Conservation (phyloP, 2,113 vertebrate species). For the Natator depressus region DNA sequence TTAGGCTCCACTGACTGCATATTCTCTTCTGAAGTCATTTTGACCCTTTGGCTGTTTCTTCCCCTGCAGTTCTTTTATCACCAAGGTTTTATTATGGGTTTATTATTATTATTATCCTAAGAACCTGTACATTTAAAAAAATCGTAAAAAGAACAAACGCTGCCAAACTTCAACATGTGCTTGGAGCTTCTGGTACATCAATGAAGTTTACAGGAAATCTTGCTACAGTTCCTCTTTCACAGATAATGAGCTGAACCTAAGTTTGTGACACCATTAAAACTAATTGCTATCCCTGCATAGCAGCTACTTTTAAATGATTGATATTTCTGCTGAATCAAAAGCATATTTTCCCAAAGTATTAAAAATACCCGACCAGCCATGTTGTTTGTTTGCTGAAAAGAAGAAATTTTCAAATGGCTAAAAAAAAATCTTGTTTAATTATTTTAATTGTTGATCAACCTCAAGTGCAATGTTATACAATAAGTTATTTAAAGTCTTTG, state of each 20-base stretch:
- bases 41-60: neutral
- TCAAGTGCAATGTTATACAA: neutral
- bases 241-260: neutral
- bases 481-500: neutral
- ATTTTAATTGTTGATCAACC: neutral
- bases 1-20: neutral
- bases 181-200: neutral
- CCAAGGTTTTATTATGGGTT: neutral
- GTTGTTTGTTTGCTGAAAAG: neutral
- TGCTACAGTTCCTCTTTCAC: neutral
- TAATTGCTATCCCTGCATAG: neutral
- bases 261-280: neutral
- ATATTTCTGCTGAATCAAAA: neutral
- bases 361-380: neutral
- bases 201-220: neutral
- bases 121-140: neutral
- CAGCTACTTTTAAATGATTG: neutral
- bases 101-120: neutral
- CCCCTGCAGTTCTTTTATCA: neutral
- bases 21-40: neutral
- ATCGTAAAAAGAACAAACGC: neutral
- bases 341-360: neutral
- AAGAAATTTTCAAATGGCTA: neutral
- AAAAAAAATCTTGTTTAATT: neutral
- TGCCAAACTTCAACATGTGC: neutral